Evolutionary conservation across 2,888 invertebrate species (phyloP).

Genomic region (Operophtera brumata): DNA sequence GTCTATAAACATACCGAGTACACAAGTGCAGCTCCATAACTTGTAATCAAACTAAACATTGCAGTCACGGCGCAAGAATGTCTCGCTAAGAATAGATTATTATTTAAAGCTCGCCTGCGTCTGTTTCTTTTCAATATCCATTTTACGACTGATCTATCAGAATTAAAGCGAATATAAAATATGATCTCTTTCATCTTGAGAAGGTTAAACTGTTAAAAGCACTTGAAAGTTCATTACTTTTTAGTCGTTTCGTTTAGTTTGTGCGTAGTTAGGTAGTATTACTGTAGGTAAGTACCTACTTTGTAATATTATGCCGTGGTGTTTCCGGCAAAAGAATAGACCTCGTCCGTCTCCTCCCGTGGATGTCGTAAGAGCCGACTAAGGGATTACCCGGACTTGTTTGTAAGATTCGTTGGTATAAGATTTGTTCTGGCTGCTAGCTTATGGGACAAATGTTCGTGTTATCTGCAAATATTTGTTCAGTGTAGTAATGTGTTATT

Average conservation of each 20-base stretch:
- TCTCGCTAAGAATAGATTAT: constrained; percentile 17
- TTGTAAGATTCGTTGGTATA: too few species aligned
- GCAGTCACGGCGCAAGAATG: constrained; percentile 8
- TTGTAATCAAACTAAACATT: constrained; percentile 3
- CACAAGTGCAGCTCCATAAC: not conserved
- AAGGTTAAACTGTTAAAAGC: not conserved
- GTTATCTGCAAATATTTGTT: too few species aligned
- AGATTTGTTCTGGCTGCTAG: too few species aligned
- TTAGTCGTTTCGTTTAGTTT: constrained; percentile 7
- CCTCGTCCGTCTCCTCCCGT: too few species aligned
- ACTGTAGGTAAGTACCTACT: too few species aligned
- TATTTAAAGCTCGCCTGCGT: constrained; percentile 34
- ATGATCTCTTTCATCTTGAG: constrained; percentile 27
- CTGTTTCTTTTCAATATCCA: constrained; percentile 49
- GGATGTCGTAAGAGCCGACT: too few species aligned
- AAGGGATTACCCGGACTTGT: too few species aligned
- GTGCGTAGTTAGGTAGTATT: not conserved
- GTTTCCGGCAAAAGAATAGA: too few species aligned
- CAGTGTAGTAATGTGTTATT: too few species aligned
- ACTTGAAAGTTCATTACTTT: constrained; percentile 6
- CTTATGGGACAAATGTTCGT: too few species aligned
- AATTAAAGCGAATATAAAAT: constrained; percentile 30
- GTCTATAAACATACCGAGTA: not conserved
- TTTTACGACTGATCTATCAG: constrained; percentile 36
- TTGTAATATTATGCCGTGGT: too few species aligned